phyloP scores from a whole-genome alignment of 2,797 vertebrate genomes.

The Sciaenops ocellatus region DNA sequence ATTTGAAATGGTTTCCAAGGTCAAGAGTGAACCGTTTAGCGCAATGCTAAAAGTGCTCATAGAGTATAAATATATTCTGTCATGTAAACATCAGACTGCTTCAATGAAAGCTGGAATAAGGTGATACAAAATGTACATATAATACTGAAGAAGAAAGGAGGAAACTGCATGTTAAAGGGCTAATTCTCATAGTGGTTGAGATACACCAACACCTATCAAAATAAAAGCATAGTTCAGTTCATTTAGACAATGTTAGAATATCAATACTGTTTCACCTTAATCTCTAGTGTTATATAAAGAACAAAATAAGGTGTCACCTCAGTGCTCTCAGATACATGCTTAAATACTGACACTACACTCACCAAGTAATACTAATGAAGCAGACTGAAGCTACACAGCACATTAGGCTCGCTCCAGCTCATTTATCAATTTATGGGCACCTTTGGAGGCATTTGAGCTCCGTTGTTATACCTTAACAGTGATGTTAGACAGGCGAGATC shows the following conservation, averaged over 20 bases:
- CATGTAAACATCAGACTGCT: not conserved
- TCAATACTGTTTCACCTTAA: not conserved
- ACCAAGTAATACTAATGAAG: slow-evolving; percentile 19
- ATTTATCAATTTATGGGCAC: slow-evolving; percentile 49
- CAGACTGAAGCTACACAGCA: slow-evolving; percentile 13
- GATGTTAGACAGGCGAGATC: slow-evolving; percentile 26
- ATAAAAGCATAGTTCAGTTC: not conserved
- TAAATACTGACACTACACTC: not conserved
- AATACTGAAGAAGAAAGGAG: not conserved
- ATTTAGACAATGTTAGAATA: not conserved
- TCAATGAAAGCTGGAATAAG: not conserved
- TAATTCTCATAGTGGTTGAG: not conserved
- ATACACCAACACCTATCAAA: not conserved
- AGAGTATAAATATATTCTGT: not conserved
- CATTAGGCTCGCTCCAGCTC: slow-evolving; percentile 27
- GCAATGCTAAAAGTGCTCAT: not conserved
- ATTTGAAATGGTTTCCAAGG: not conserved
- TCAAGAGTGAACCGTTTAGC: not conserved
- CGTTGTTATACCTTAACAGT: slow-evolving; percentile 9
- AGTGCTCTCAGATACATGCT: too few species aligned
- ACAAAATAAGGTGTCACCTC: not conserved
- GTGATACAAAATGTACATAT: too few species aligned
- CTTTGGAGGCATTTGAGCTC: slow-evolving; percentile 19
- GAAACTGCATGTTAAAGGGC: not conserved
- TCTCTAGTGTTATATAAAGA: not conserved